These are phyloP conservation scores for Oryzias celebensis DNA, from an alignment of 2,113 vertebrate species.

Conservation along the genomic window DNA sequence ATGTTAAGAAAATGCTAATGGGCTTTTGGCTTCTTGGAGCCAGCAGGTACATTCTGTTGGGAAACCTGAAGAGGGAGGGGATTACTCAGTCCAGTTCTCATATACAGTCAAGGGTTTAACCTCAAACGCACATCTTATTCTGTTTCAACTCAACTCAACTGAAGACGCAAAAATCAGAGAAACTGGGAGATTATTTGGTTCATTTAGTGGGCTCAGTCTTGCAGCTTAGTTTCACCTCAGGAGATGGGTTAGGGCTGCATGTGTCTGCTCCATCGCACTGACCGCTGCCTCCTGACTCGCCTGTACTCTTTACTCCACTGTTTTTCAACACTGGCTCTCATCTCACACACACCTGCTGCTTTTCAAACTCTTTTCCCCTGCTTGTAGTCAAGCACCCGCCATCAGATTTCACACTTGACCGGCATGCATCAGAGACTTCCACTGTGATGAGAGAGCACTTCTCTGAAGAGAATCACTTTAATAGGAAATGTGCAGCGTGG, in stretches of 20 bases:
- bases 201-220: conserved; percentile 37
- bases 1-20: too few relatives aligned
- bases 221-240: conserved; percentile 42
- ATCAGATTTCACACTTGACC: conserved; percentile 28
- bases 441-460: conserved; percentile 30
- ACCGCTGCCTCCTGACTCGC: conserved; percentile 34
- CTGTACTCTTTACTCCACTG: conserved; percentile 43
- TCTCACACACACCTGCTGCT: conserved; percentile 33
- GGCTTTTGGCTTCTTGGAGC: too few relatives aligned
- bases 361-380: conserved; percentile 19
- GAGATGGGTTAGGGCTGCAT: conserved; percentile 19
- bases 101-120: conserved; percentile 10
- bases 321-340: conserved; percentile 22
- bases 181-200: conserved; percentile 40
- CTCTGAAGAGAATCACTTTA: conserved; percentile 15
- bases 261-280: conserved; percentile 26
- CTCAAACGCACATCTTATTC: conserved; percentile 24
- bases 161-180: conserved; percentile 45
- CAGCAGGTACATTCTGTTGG: too few relatives aligned
- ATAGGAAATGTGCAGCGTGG: neutral
- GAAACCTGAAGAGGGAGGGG: too few relatives aligned
- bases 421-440: conserved; percentile 20
- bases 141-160: conserved; percentile 22
- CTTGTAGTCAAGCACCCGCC: conserved; percentile 29
- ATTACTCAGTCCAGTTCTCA: conserved; percentile 5